Base-by-base conservation (phyloP, 1,140 invertebrate genomes). In the Centruroides sculpturatus region DNA sequence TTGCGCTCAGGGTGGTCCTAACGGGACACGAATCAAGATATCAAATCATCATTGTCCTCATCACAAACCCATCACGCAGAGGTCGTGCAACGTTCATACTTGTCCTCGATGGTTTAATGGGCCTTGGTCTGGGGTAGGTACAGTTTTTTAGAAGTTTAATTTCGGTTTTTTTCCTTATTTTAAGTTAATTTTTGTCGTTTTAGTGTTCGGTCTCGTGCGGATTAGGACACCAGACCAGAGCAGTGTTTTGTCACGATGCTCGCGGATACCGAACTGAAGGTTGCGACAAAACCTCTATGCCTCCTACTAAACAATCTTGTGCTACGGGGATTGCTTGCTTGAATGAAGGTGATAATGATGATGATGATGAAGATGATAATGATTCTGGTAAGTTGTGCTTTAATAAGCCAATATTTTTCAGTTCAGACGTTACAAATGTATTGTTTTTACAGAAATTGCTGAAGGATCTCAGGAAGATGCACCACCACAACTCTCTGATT, bases 171-270 rank as follows among this genome's bases (percentile, higher is more conserved):
- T 54, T 23, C 23, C 11, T 10, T 6, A 35, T 23, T 10, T 12
- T 56, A 11, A 13, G 50, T 51, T 36, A 35, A 34, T 55, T 13
- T 41, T 41, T 6, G 8, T 6, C 41, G 41, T 41, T 41, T 63
- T 72, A 92, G 89, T 93, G 89, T 71, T 91, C 88, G n/a, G 83
- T 84, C 8, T 84, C 83, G 3, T 93, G 89, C 69, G 90, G 88
- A 5, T 59, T 66, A n/a, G 89, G 89, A 0, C 75, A 85, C n/a
- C 86, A 88, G 74, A 85, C 83, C 4, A 77, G 89, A 36, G 82
- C 79, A 23, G 85, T 92, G n/a, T 82, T 87, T 69, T 94, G 89
- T 72, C 77, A 83, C 5, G 78, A 82, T 72, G 79, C 66, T 4
- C 59, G 66, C 5, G 75, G 72, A 61, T 71, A 75, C 41, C 73